A percentile compares a stretch with the other conserved stretches of the same genome.
Conservation (phyloP, 2,113 vertebrate genomes). For the Plestiodon gilberti region DNA sequence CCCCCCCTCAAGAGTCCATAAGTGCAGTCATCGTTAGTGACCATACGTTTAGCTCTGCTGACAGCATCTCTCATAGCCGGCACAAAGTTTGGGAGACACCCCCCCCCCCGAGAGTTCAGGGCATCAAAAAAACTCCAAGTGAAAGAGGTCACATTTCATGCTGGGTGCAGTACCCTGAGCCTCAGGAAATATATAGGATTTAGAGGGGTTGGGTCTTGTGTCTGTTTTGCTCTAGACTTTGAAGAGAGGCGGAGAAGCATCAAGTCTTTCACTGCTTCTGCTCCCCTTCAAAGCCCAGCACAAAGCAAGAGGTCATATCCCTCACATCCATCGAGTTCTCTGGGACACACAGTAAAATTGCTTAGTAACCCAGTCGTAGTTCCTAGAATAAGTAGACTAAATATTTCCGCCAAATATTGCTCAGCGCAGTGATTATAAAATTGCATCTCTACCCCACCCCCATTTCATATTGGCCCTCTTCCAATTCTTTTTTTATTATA, state of each 20-base stretch:
- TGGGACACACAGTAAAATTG: neutral
- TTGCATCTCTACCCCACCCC: no score
- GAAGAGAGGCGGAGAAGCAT: neutral
- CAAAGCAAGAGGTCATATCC: neutral
- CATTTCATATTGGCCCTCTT: no score
- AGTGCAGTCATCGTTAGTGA: neutral
- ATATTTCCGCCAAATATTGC: neutral
- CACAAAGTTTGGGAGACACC: neutral
- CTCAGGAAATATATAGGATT: neutral
- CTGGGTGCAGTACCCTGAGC: neutral
- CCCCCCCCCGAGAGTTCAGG: no score
- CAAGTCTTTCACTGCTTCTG: neutral
- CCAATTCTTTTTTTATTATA: no score
- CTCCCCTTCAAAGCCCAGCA: neutral
- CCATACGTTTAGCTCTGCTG: neutral
- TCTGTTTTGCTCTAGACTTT: neutral
- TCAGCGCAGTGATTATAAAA: neutral
- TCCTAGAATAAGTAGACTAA: neutral
- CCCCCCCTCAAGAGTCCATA: neutral
- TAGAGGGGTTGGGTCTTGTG: neutral
- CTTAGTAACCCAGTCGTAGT: neutral
- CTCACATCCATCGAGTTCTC: neutral
- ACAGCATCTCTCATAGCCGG: neutral
- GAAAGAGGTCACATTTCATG: neutral
- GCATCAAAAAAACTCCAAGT: neutral